These are phyloP conservation scores for Noctua comes DNA, from an alignment of 2,888 invertebrate genomes.

Conservation along the genomic window DNA sequence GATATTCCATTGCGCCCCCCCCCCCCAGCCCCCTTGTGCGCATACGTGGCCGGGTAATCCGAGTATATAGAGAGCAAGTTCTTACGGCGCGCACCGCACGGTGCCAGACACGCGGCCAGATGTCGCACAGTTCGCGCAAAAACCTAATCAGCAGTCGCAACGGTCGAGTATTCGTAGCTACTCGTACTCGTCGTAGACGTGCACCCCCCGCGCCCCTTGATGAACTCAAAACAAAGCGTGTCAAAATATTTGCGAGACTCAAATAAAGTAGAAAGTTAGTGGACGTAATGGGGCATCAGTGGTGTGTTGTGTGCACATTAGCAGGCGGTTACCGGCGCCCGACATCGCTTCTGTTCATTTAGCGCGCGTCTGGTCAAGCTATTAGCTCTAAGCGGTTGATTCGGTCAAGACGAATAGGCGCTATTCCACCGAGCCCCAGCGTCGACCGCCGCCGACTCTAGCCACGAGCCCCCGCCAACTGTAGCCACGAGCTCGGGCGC, in stretches of 20 bases:
- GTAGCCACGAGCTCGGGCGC: background rate
- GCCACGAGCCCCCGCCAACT: background rate
- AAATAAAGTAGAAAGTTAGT: background rate
- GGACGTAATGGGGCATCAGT: background rate
- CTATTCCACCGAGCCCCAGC: background rate
- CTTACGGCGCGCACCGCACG: too few species aligned
- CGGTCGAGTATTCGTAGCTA: too few species aligned
- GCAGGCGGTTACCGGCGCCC: slow-evolving; percentile 7
- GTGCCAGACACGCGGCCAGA: too few species aligned
- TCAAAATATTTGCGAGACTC: background rate
- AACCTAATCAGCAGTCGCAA: background rate
- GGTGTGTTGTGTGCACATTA: slow-evolving; percentile 8
- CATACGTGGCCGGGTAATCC: background rate
- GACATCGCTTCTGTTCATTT: slow-evolving; percentile 23
- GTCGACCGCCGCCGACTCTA: background rate
- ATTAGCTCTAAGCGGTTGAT: slow-evolving; percentile 39
- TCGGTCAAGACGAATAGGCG: slow-evolving; percentile 14
- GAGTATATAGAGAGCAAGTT: background rate
- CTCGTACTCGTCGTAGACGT: too few species aligned
- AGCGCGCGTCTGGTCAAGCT: slow-evolving; percentile 17
- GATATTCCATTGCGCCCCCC: background rate
- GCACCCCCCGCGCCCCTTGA: background rate
- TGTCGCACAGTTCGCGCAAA: background rate
- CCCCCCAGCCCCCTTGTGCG: background rate
- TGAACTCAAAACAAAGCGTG: background rate